Base-by-base conservation (phyloP, 2,797 vertebrate species). In the Myioborus miniatus region DNA sequence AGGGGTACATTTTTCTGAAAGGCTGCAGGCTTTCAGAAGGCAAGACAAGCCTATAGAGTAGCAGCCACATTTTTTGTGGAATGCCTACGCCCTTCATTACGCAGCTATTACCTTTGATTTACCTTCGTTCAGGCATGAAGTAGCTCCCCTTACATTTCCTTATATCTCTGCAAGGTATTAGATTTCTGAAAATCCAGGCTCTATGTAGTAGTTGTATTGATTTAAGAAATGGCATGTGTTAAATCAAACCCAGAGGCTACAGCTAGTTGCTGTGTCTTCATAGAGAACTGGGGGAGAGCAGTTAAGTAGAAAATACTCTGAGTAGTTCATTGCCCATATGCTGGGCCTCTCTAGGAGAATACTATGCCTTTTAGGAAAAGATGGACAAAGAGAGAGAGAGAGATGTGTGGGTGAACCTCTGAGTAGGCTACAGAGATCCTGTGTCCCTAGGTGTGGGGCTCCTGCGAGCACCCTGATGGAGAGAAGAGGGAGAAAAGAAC, bases 231-330 rank as follows among this genome's bases (percentile, higher is more conserved):
- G 49, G 37, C 60, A 83, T 80, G 60, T 87, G 71, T 67, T 93
- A 93, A 89, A 89, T 96, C 89, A 94, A 92, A 85, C 49, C 75
- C 79, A 91, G 84, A 85, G 49, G 82, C 56, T 91, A 70, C 49
- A 60, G 27, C 39, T 63, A 15, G 59, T 30, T 91, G 47, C 39
- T 70, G 23, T 74, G 60, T 65, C 71, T 93, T 92, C 71, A 53
- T 2, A 67, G 68, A 64, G 36, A 74, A 30, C 39, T 83, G 44
- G 32, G 72, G 49, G 52, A 87, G 41, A 87, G 29, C 29, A 60
- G 44, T 37, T 44, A 60, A 67, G 49, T 27, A 68, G 59, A 41
- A 89, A 87, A 94, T 63, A 80, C 56, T 55, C 20, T 11, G 44
- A 56, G 47, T 34, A 80, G 56, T 21, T 82, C 44, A 29, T 52